These are phyloP conservation scores for Ciconia boyciana DNA, from an alignment of 2,113 vertebrate species.

Conservation along the genomic window DNA sequence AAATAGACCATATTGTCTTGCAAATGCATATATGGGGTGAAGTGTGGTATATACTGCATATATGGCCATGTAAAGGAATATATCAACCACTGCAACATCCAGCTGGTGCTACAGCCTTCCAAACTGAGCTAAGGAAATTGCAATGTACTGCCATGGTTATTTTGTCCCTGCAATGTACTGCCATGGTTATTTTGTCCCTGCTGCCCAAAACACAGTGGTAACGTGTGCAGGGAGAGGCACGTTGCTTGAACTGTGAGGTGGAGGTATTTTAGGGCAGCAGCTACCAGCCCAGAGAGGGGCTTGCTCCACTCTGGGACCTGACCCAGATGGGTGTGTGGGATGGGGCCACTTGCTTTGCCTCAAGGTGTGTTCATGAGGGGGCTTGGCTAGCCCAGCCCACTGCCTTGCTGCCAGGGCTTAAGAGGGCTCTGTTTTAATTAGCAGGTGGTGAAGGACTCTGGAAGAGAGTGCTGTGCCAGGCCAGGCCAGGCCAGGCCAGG, in stretches of 20 bases:
- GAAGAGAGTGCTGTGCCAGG: rapidly evolving
- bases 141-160: neutral
- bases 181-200: neutral
- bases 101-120: neutral
- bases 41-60: neutral
- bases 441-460: neutral
- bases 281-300: neutral
- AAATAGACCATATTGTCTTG: neutral
- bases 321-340: neutral
- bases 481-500: too few species aligned
- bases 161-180: too few species aligned
- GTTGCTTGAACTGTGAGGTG: neutral
- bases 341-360: neutral
- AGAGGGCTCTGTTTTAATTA: neutral
- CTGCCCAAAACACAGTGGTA: neutral
- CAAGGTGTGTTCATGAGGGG: neutral
- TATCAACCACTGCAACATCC: neutral
- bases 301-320: neutral
- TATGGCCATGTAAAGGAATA: neutral
- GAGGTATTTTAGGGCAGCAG: neutral
- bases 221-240: neutral
- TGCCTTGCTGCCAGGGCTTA: neutral
- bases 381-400: rapidly evolving
- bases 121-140: neutral
- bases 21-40: neutral